phyloP scores from a whole-genome alignment of 2,888 invertebrate genomes.

The Pterostichus niger region DNA sequence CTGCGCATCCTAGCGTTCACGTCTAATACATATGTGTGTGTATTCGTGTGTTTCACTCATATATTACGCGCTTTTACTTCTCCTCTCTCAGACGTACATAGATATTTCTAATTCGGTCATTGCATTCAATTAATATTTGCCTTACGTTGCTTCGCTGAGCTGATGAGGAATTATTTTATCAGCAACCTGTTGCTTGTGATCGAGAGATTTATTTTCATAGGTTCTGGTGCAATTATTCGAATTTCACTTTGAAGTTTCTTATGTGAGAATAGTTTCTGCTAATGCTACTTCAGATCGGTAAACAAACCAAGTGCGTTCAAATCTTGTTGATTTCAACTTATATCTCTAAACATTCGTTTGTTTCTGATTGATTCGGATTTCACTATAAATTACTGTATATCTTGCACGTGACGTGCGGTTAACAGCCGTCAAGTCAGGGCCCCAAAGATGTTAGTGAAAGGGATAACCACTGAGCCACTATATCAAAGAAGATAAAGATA shows the following conservation, averaged over 20 bases:
- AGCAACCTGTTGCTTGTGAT: conserved; percentile 40
- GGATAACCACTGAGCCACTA: no score
- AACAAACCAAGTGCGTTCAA: no score
- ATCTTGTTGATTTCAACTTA: no score
- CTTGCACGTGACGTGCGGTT: no score
- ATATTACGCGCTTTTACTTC: conserved; percentile 52
- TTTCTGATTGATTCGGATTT: no score
- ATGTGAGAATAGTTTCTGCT: background rate
- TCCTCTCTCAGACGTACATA: conserved; percentile 22
- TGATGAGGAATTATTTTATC: conserved; percentile 55
- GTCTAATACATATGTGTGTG: background rate
- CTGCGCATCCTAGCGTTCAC: conserved; percentile 1
- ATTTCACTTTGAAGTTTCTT: conserved; percentile 38
- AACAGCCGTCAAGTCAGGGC: no score
- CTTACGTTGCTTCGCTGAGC: background rate
- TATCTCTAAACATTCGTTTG: no score
- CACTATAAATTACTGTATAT: no score
- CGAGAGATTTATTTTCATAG: conserved; percentile 24
- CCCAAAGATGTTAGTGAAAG: no score
- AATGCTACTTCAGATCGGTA: background rate
- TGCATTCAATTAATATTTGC: conserved; percentile 52
- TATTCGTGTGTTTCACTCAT: conserved; percentile 28
- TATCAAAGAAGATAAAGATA: no score
- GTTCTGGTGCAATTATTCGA: conserved; percentile 26
- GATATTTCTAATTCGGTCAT: conserved; percentile 53